Base-by-base conservation (phyloP, 92 coral and sea anemone species). In the Bergia puertoricense region DNA sequence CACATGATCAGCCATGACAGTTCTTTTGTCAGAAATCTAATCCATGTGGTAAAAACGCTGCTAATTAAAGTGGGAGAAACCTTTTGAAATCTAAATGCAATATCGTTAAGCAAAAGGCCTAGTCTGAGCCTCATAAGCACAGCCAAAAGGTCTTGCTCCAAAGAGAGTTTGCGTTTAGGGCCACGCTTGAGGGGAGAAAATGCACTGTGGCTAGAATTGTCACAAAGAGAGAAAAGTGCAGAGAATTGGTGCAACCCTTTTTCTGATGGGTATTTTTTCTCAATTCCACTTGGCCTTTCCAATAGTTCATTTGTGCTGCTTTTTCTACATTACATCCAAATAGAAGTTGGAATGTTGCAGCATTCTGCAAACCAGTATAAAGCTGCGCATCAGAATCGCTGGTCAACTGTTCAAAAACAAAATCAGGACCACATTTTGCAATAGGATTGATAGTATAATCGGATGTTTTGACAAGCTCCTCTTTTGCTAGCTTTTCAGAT, bases 1-100 rank as follows among this genome's bases (percentile, higher is more conserved):
- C 92, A 92, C 13, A 69, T 81, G 66, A 92, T 81, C 65, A 92
- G 67, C 91, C 86, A 86, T 37, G 65, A 54, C 11, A 92, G 65
- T 71, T 89, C 90, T 3, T 69, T 20, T 15, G 81, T 14, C 88
- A 91, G 75, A 9, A 87, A 59, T 6, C 77, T 45, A 8, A 90
- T 37, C 80, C 85, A 79, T 5, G 92, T 76, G 36, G 81, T 30
- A 38, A 82, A 36, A 8, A 82, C 65, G 48, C 57, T 59, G 36
- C 84, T 74, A 4, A 82, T 76, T 5, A 81, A 39, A 16, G 84
- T 42, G 4, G 56, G 8, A 0, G 86, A 82, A 43, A 30, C 50
- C 38, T 56, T 6, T 45, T 74, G 82, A 86, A 86, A 86, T 37
- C 89, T 74, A n/a, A 86, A 86, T 48, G 89, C 89, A 44, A 86